These are phyloP conservation scores for Oncorhynchus mykiss DNA, from an alignment of 2,113 vertebrate species.

Conservation along the genomic window DNA sequence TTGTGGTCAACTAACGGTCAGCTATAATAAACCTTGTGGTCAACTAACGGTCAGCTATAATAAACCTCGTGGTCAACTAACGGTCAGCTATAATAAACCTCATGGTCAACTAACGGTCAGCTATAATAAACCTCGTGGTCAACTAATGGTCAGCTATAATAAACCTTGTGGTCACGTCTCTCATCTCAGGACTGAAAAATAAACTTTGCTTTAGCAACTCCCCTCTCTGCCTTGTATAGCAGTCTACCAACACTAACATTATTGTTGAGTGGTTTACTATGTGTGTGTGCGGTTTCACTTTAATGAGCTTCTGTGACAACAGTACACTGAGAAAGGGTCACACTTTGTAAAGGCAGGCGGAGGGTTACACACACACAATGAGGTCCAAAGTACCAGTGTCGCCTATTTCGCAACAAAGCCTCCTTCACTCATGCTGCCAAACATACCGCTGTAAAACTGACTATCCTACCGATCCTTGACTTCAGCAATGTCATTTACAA, in stretches of 20 bases:
- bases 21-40: too few relatives aligned
- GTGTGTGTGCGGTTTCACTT: neutral
- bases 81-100: too few relatives aligned
- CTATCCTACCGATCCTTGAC: too few relatives aligned
- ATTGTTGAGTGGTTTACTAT: slow-evolving; percentile 24
- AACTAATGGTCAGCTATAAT: neutral
- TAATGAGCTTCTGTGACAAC: neutral
- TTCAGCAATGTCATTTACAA: too few relatives aligned
- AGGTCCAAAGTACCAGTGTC: neutral
- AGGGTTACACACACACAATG: neutral
- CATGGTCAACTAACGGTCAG: too few relatives aligned
- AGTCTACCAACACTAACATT: slow-evolving; percentile 48
- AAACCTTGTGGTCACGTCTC: neutral
- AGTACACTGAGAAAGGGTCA: neutral
- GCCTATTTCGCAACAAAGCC: too few relatives aligned
- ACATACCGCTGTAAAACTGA: too few relatives aligned
- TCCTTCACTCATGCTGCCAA: too few relatives aligned
- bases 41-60: too few relatives aligned
- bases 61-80: too few relatives aligned
- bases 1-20: too few relatives aligned
- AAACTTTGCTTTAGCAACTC: neutral
- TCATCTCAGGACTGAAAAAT: neutral
- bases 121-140: too few relatives aligned
- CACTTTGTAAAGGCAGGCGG: neutral
- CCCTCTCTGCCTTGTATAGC: neutral